Conservation (phyloP, 1,140 invertebrate species). For the Drosophila varians region DNA sequence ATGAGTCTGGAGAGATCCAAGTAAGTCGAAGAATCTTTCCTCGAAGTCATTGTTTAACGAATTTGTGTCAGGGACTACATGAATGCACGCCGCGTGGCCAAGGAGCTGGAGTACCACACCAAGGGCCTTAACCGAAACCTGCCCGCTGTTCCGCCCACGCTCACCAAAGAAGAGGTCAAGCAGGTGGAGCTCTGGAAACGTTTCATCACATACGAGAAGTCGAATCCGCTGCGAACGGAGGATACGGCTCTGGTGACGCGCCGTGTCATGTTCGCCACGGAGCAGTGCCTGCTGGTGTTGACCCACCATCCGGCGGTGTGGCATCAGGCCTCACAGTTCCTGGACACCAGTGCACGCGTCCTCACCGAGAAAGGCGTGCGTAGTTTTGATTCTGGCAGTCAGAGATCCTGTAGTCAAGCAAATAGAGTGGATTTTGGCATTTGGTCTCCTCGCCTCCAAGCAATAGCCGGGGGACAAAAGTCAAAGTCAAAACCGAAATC, state of each 20-base stretch:
- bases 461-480: not conserved
- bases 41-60: not conserved
- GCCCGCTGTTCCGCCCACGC: slow-evolving; percentile 96
- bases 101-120: slow-evolving; percentile 97
- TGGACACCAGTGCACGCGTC: slow-evolving; percentile 96
- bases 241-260: slow-evolving; percentile 96
- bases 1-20: slow-evolving; percentile 85
- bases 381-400: slow-evolving; percentile 41
- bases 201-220: slow-evolving; percentile 98
- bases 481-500: slow-evolving; percentile 41
- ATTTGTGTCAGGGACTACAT: slow-evolving; percentile 92
- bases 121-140: slow-evolving; percentile 97
- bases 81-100: slow-evolving; percentile 98
- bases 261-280: slow-evolving; percentile 99
- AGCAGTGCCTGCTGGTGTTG: slow-evolving; percentile 97
- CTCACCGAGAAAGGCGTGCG: slow-evolving; percentile 96
- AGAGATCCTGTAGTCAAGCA: slow-evolving; percentile 28
- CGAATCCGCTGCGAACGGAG: slow-evolving; percentile 97
- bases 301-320: slow-evolving; percentile 99
- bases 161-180: slow-evolving; percentile 95
- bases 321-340: slow-evolving; percentile 98
- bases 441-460: slow-evolving; percentile 1
- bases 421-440: slow-evolving; percentile 54
- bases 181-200: slow-evolving; percentile 99
- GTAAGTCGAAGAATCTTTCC: slow-evolving; percentile 33